Conservation (phyloP, 2,888 invertebrate species). For the Drosophila monieri region DNA sequence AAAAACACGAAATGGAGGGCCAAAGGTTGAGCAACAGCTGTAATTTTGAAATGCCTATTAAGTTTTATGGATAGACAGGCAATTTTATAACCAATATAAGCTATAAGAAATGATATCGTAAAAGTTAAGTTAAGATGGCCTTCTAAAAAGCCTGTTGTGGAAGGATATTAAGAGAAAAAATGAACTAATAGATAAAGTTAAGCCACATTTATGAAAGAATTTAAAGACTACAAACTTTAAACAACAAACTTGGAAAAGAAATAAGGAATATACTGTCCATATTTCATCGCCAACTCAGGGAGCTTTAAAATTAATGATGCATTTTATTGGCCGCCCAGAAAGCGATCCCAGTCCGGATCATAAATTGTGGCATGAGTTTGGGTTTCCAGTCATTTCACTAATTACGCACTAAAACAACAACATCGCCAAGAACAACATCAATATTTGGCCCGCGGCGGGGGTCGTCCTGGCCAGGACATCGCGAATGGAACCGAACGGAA, state of each 20-base stretch:
- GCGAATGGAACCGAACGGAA: not conserved
- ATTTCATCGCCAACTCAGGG: not conserved
- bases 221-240: too few relatives aligned
- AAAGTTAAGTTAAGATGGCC: slow-evolving; percentile 22
- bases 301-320: slow-evolving; percentile 46
- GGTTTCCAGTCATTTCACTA: slow-evolving; percentile 45
- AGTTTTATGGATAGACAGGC: slow-evolving; percentile 51
- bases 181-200: too few relatives aligned
- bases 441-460: slow-evolving; percentile 39
- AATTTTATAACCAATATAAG: slow-evolving; percentile 24
- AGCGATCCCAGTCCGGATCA: slow-evolving; percentile 43
- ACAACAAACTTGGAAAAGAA: not conserved
- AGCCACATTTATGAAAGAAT: not conserved
- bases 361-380: slow-evolving; percentile 33
- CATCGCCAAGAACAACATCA: slow-evolving; percentile 35
- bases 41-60: slow-evolving; percentile 53
- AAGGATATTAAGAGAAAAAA: not conserved
- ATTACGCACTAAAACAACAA: slow-evolving; percentile 54
- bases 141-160: slow-evolving; percentile 2
- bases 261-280: not conserved
- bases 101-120: slow-evolving; percentile 33
- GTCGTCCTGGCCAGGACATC: slow-evolving; percentile 30
- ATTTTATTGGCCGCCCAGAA: slow-evolving; percentile 24
- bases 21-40: slow-evolving; percentile 49
- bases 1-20: slow-evolving; percentile 53